These are phyloP conservation scores for Pedionomus torquatus DNA, from an alignment of 2,113 vertebrate genomes.

Conservation along the genomic window DNA sequence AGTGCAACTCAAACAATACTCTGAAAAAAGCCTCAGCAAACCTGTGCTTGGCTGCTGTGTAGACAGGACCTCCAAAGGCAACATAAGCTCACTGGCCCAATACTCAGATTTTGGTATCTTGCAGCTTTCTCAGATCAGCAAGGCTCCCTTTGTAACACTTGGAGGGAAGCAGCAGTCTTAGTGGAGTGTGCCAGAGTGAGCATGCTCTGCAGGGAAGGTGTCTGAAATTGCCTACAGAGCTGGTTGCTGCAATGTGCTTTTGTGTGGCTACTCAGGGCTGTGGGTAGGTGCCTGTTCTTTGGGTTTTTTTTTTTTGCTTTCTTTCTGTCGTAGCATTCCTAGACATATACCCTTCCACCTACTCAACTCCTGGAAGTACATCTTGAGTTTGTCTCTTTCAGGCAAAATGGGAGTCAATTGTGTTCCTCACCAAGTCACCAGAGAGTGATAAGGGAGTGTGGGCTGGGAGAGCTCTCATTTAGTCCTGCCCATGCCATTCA, in stretches of 20 bases:
- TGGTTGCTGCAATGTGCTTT: too few species aligned
- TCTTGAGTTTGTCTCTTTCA: neutral
- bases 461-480: neutral
- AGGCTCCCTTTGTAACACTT: neutral
- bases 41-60: neutral
- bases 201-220: neutral
- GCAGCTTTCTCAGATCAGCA: neutral
- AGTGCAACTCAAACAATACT: neutral
- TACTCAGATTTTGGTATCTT: neutral
- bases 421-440: neutral
- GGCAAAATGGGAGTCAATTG: neutral
- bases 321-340: neutral
- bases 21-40: neutral
- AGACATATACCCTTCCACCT: neutral
- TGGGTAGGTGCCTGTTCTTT: too few species aligned
- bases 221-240: neutral
- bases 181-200: neutral
- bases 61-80: neutral
- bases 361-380: fast-evolving
- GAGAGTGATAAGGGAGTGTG: neutral
- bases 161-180: neutral
- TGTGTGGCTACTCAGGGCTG: neutral
- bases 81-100: neutral
- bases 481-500: neutral
- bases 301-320: neutral